Conservation (phyloP, 2,888 invertebrate genomes). For the Amblyteles armatorius region DNA sequence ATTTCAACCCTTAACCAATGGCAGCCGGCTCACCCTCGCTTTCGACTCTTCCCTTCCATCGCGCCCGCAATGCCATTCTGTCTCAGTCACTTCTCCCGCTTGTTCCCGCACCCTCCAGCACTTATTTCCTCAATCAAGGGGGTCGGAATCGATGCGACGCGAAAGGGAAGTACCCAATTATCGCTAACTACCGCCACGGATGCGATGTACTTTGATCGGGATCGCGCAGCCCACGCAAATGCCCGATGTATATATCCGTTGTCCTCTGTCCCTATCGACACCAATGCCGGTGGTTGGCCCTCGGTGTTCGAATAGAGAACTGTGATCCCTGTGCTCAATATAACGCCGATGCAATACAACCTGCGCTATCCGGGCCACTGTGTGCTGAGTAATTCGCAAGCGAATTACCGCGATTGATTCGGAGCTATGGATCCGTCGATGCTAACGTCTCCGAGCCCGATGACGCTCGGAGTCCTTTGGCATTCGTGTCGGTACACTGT, state of each 20-base stretch:
- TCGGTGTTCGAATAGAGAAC: constrained; percentile 3
- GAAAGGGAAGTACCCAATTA: constrained; percentile 83
- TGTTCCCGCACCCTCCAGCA: constrained; percentile 68
- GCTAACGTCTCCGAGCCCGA: no score
- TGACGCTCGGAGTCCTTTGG: background rate
- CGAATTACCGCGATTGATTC: background rate
- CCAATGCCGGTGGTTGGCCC: constrained; percentile 39
- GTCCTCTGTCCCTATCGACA: constrained; percentile 12
- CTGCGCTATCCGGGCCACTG: background rate
- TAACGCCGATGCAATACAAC: background rate
- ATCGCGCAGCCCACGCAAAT: constrained; percentile 45
- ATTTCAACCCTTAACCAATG: constrained; percentile 77
- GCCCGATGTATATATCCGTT: constrained; percentile 43
- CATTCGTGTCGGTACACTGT: background rate
- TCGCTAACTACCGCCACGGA: constrained; percentile 80
- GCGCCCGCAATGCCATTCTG: constrained; percentile 19
- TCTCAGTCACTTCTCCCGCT: constrained; percentile 28
- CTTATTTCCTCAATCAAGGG: constrained; percentile 81
- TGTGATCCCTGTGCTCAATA: background rate
- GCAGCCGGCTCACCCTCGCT: constrained; percentile 54
- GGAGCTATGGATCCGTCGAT: no score
- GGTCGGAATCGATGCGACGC: constrained; percentile 80
- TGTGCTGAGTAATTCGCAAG: constrained; percentile 2
- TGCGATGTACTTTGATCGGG: constrained; percentile 75
- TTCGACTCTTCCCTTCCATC: background rate